Base-by-base conservation (phyloP, 2,113 vertebrate genomes). In the Serinus canaria region DNA sequence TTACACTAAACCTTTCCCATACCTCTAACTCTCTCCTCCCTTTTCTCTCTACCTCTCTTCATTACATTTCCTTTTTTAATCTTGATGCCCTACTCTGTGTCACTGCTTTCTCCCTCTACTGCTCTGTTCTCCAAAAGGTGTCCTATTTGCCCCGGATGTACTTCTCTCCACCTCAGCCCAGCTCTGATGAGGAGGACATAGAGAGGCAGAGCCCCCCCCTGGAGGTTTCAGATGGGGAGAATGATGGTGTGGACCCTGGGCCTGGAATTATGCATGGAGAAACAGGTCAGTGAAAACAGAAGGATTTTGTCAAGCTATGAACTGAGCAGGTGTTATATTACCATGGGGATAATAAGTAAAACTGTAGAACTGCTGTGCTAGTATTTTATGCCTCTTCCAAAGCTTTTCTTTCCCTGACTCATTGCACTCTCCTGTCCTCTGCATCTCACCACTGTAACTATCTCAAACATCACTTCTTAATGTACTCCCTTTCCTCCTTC, bases 151-250 rank as follows among this genome's bases (percentile, higher is more conserved):
- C 98, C 93, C 74, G 94, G 97, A 96, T 98, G 97, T 99, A 99
- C 62, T 94, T 97, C 8, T 98, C 99, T 95, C 98, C 98, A 19
- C 97, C 94, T 2, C 98, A 98, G 93, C 98, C 98, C 94, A 99
- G 99, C 96, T 99, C 99, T 5, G 99, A 99, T 15, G 99, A 99
- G 47, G 99, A 99, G 69, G 99, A 99, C 64, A 98, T 98, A 0
- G 98, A 98, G 87, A 98, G 98, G 84, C 98, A 98, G 77, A 99
- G 99, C 66, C 99, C 99, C 5, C 99, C 99, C 0, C 70, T 99
- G 94, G 99, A 99, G 91, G 99, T 99, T 44, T 99, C 99, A 25
- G 99, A 99, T 35, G 99, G 99, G 59, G 99, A 99, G 89, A 97
- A 96, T 3, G 98, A 99, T 49, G 97, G 98, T 83, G 98, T 98